Conservation (phyloP, 2,113 vertebrate genomes). For the Hydrolagus affinis region DNA sequence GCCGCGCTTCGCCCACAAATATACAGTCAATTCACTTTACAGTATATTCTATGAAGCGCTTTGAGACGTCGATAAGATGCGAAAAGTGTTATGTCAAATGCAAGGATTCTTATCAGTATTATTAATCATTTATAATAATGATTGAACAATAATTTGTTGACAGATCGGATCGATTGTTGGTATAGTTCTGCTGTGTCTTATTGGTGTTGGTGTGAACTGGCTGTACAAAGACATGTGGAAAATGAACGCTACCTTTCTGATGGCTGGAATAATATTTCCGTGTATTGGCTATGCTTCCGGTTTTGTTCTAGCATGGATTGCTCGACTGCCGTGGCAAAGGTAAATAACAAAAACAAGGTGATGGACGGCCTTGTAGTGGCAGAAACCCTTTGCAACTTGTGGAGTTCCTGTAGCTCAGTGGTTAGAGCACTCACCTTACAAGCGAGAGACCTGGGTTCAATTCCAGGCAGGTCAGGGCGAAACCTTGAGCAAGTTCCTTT, state of each 20-base stretch:
- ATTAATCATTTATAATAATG: not conserved
- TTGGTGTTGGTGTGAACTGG: not conserved
- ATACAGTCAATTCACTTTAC: too few relatives aligned
- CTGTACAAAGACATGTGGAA: not conserved
- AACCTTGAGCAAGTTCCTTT: too few relatives aligned
- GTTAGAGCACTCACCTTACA: too few relatives aligned
- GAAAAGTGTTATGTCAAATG: too few relatives aligned
- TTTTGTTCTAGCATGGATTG: not conserved
- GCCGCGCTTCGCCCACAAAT: too few relatives aligned
- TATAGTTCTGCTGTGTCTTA: not conserved
- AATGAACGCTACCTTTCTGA: not conserved
- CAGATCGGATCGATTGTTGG: not conserved
- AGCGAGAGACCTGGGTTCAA: too few relatives aligned
- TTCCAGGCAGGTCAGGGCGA: too few relatives aligned
- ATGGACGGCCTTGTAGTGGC: not conserved
- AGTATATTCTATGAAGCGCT: too few relatives aligned
- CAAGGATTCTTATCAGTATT: too few relatives aligned
- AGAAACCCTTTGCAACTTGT: not conserved
- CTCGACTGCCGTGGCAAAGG: not conserved
- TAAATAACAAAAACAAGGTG: not conserved
- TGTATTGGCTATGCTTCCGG: slow-evolving; percentile 5
- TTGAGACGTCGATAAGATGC: too few relatives aligned
- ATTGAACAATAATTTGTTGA: not conserved
- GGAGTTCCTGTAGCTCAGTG: too few relatives aligned
- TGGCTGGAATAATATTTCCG: not conserved